Base-by-base conservation (phyloP, 2,888 invertebrate genomes). In the Pyrocoelia pectoralis region DNA sequence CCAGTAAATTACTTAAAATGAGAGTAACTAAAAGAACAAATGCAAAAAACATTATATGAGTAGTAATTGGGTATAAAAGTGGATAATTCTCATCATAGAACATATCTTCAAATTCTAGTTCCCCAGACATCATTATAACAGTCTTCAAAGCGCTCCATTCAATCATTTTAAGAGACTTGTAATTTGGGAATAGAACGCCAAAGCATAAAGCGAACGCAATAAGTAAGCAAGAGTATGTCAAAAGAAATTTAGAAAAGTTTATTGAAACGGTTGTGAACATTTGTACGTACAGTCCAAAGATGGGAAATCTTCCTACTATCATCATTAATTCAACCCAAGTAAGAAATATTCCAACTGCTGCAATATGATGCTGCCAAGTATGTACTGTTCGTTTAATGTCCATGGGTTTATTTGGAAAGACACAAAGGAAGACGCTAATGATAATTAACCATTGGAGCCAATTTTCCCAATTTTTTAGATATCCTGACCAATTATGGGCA, bases 91-190 rank as follows among this genome's bases (percentile, higher is more conserved):
- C 71, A 1, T 79, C 75, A 56, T 90, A 93, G 77, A 93, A 94
- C 67, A 93, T 90, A 72, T 93, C 93, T 76, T 94, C 93, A 70
- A 91, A 93, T 77, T 93, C 93, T 51, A 94, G 77, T 78, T 94
- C 94, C 0, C 94, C 94, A 0, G 93, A 91, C 93, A 94, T 93
- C 94, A 94, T 94, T 72, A 93, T 90, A 10, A 94, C 87, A 0
- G 92, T 91, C 81, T 94, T 93, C 0, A 94, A 81, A 0, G 93
- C 75, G 0, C 87, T 86, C 55, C 86, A 84, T 0, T 86, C 83
- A 1, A 92, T 84, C 69, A 88, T 86, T 61, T 81, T 76, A 76
- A 92, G 93, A 0, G 93, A 86, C 19, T 88, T 86, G 75, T 92
- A 91, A 73, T 91, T 90, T 49, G 90, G 88, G 75, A 94, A 93